Conservation (phyloP, 1,140 invertebrate genomes). For the Anoplolepis gracilipes region DNA sequence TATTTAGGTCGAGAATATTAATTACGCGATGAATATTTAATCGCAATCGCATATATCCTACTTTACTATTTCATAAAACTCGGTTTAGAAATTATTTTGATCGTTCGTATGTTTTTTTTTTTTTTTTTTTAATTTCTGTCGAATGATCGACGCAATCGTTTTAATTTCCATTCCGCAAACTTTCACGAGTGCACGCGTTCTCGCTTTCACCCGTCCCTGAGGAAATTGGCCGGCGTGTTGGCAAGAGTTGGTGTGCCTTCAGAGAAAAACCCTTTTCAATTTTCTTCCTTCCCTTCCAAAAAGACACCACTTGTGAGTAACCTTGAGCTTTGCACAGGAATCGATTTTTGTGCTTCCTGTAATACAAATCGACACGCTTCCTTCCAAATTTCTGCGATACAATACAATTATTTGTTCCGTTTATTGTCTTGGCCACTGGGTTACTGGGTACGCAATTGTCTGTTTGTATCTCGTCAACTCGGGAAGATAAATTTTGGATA, state of each 20-base stretch:
- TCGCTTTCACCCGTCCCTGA: slow-evolving; percentile 42
- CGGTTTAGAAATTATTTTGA: background rate
- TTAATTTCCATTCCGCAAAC: slow-evolving; percentile 49
- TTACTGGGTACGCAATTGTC: background rate
- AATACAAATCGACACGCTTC: background rate
- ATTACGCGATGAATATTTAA: background rate
- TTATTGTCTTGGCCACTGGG: slow-evolving; percentile 2
- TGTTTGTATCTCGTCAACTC: background rate
- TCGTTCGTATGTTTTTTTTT: too few relatives aligned
- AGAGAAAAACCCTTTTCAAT: background rate
- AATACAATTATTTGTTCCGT: background rate
- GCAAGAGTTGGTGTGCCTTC: background rate
- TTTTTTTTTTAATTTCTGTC: background rate
- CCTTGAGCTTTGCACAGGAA: background rate
- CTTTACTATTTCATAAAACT: too few relatives aligned
- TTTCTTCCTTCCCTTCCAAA: background rate
- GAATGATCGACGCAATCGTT: slow-evolving; percentile 1
- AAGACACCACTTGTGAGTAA: too few relatives aligned
- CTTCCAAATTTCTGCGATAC: background rate
- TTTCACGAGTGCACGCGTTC: slow-evolving; percentile 37
- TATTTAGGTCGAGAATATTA: background rate
- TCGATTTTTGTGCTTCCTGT: background rate
- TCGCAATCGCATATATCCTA: background rate
- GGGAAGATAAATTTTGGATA: background rate
- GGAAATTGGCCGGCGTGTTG: slow-evolving; percentile 8